Conservation (phyloP, 2,888 invertebrate species). For the Tineola bisselliella region DNA sequence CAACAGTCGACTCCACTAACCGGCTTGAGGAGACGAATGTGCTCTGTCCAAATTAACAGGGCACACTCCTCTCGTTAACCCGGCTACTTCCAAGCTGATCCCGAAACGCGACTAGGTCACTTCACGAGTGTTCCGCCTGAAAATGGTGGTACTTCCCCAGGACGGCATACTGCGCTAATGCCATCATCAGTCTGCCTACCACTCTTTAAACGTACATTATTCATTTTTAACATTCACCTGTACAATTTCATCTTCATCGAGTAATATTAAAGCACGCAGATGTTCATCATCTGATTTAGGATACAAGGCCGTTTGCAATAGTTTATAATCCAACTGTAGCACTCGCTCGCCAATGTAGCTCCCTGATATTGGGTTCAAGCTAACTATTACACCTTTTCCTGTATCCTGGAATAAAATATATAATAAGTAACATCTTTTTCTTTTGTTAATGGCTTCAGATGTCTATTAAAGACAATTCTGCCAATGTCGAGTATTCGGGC, state of each 20-base stretch:
- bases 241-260: constrained; percentile 73
- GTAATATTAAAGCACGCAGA: constrained; percentile 79
- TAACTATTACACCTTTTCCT: constrained; percentile 76
- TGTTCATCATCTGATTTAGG: constrained; percentile 77
- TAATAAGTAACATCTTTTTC: no score
- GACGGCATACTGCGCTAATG: neutral
- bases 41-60: no score
- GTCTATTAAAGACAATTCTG: no score
- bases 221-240: constrained; percentile 64
- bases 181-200: neutral
- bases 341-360: constrained; percentile 64
- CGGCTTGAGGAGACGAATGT: no score
- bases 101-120: no score
- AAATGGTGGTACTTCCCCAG: neutral
- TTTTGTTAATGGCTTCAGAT: no score
- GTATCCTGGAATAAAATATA: constrained; percentile 50
- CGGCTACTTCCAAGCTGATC: no score
- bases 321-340: constrained; percentile 69
- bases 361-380: constrained; percentile 93
- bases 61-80: no score
- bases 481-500: no score
- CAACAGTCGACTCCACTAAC: no score
- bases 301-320: constrained; percentile 80
- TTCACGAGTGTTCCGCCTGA: neutral
- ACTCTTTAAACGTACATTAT: no score